Evolutionary conservation across 2,797 vertebrate species (phyloP).

Genomic region (Neomorphus geoffroyi): DNA sequence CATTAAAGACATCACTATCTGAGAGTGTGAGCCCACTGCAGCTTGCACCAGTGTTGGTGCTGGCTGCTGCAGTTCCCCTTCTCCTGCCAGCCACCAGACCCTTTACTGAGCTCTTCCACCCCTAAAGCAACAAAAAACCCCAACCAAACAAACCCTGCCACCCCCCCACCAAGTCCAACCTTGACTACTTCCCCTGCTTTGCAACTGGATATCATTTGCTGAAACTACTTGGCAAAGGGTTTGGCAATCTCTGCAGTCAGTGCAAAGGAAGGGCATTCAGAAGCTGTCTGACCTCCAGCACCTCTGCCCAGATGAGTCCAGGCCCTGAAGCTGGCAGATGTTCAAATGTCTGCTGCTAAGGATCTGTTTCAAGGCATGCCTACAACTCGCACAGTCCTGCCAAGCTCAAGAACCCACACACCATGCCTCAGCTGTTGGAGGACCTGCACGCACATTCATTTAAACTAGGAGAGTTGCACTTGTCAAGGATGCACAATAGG

Average conservation of each 20-base stretch:
- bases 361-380: not conserved
- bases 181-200: not conserved
- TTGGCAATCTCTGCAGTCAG: not conserved
- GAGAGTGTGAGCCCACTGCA: not conserved
- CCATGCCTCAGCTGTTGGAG: rapidly evolving
- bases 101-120: not conserved
- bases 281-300: rapidly evolving
- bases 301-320: rapidly evolving
- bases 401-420: not conserved
- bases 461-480: not conserved
- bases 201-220: not conserved
- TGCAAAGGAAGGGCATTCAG: rapidly evolving
- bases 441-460: not conserved
- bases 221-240: not conserved
- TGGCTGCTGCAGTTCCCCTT: rapidly evolving
- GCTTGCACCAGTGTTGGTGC: not conserved
- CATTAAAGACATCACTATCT: not conserved
- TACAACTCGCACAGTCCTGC: not conserved
- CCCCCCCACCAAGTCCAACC: not conserved
- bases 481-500: rapidly evolving
- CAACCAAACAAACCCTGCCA: not conserved
- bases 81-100: not conserved
- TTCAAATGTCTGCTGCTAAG: not conserved
- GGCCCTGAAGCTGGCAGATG: not conserved
- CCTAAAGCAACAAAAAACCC: not conserved